phyloP scores from a whole-genome alignment of 2,113 vertebrate genomes.

The Raphicerus campestris region DNA sequence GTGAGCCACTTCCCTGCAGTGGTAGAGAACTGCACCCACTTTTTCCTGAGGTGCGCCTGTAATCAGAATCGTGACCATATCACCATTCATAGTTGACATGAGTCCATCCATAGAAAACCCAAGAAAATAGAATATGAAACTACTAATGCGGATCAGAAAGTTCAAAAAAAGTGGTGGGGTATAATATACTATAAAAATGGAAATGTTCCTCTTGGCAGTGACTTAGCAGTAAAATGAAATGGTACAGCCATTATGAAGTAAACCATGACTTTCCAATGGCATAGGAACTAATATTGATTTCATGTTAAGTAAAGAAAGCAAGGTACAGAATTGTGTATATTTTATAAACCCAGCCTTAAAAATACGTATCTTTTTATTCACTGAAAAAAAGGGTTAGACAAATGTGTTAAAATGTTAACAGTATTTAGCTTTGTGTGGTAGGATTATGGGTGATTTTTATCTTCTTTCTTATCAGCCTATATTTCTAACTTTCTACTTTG shows the following conservation, averaged over 20 bases:
- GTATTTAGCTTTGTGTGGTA: neutral
- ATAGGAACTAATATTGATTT: neutral
- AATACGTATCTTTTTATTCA: neutral
- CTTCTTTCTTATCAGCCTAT: neutral
- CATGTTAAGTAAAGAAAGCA: neutral
- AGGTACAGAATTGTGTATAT: neutral
- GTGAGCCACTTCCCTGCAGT: neutral
- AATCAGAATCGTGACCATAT: neutral
- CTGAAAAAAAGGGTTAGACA: neutral
- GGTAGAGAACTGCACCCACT: neutral
- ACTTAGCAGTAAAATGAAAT: neutral
- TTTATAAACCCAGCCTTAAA: neutral
- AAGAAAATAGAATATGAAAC: neutral
- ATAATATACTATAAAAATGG: neutral
- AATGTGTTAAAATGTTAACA: conserved; percentile 4
- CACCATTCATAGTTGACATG: neutral
- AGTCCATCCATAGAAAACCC: neutral
- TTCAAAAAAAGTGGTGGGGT: neutral
- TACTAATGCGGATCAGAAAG: neutral
- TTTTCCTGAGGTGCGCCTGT: neutral
- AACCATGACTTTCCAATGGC: neutral
- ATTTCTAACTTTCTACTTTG: neutral
- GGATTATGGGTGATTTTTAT: neutral
- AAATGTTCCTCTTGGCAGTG: neutral
- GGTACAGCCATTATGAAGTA: neutral